A percentile compares a stretch with the other conserved stretches of the same genome.
phyloP scores from a whole-genome alignment of 2,797 vertebrate genomes.

The Lithobates pipiens region DNA sequence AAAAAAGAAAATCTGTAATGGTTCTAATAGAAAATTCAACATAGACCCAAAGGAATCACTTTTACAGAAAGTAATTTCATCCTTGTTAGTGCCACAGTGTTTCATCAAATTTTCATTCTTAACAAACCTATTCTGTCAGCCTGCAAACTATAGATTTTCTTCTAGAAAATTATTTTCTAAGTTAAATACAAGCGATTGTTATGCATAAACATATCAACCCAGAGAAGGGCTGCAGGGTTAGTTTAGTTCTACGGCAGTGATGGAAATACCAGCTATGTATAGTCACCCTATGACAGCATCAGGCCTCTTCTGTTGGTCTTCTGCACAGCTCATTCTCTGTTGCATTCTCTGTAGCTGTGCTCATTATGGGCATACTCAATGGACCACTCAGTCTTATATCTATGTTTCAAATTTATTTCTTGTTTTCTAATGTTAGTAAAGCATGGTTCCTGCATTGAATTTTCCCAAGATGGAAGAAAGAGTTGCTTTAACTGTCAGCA shows the following conservation, averaged over 20 bases:
- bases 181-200: neutral
- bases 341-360: no score
- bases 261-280: neutral
- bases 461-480: no score
- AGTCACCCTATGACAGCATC: neutral
- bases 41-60: neutral
- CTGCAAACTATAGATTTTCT: neutral
- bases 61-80: conserved; percentile 19
- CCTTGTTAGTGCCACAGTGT: conserved; percentile 1
- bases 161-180: neutral
- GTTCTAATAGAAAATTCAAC: neutral
- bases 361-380: no score
- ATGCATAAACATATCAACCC: neutral
- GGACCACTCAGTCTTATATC: no score
- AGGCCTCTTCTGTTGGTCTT: neutral
- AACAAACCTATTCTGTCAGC: neutral
- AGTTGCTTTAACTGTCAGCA: no score
- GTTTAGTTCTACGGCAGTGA: neutral
- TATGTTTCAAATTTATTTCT: no score
- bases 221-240: neutral
- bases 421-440: no score
- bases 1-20: neutral
- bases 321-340: no score
- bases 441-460: no score
- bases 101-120: conserved; percentile 28